Base-by-base conservation (phyloP, 2,797 vertebrate species). In the Myripristis murdjan region DNA sequence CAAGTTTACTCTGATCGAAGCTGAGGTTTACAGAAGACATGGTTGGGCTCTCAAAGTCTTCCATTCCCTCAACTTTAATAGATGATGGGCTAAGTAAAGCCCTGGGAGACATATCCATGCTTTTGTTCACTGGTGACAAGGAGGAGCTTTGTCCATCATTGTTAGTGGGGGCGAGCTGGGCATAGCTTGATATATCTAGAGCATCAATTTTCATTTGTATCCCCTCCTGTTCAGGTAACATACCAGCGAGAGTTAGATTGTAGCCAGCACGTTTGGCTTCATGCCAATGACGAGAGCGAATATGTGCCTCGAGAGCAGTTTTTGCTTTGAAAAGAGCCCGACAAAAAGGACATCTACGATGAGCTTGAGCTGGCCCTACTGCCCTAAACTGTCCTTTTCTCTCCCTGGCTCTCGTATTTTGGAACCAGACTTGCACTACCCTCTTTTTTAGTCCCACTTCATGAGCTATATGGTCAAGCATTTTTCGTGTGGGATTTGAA, bases 371-470 rank as follows among this genome's bases (percentile, higher is more conserved):
- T 4, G 98, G 98, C 64, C 98, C 98, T 23, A 99, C 97, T 3
- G 98, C 98, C 89, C 98, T 92, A 83, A 99, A 99, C 84, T 99
- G 98, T 15, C 98, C 98, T 86, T 99, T 99, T 89, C 98, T 95
- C 81, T 99, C 98, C 84, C 98, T 95, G 0, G 98, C 98, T 65
- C 98, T 95, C 4, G 98, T 99, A 87, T 99, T 99, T 90, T 99
- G 98, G 91, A 99, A 99, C 98, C 98, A 99, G 44, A 99, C 98
- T 83, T 99, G 98, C 20, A 99, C 98, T 41, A 99, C 98, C 0
- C 98, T 96, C 86, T 99, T 99, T 92, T 99, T 99, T 79, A 99
- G 93, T 77, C 98, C 98, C 83, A 99, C 98, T 84, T 99, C 98
- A 52, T 99, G 97, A 23, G 98, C 98, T 79, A 99, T 99, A 90